phyloP scores from a whole-genome alignment of 2,797 vertebrate genomes.

The Balearica regulorum region DNA sequence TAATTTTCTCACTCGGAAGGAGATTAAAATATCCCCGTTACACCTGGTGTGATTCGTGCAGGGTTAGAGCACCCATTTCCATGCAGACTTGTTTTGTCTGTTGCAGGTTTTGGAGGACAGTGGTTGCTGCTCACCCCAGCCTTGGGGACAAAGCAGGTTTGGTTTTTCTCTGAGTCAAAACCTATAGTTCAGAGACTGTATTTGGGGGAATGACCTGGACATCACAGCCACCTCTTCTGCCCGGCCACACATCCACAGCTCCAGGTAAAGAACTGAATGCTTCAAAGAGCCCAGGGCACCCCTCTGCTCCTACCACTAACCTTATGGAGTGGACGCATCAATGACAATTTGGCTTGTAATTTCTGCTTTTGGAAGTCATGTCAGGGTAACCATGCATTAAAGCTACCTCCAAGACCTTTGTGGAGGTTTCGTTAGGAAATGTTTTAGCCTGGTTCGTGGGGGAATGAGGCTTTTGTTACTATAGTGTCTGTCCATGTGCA shows the following conservation, averaged over 20 bases:
- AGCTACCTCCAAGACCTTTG: not conserved
- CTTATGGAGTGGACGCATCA: not conserved
- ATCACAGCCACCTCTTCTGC: not conserved
- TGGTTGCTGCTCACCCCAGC: not conserved
- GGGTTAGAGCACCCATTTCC: not conserved
- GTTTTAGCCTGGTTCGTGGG: not conserved
- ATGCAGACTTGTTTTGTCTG: not conserved
- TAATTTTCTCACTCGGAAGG: not conserved
- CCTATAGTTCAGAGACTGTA: not conserved
- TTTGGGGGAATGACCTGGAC: not conserved
- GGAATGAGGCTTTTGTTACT: not conserved
- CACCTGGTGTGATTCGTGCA: not conserved
- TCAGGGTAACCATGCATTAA: not conserved
- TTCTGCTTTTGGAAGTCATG: not conserved
- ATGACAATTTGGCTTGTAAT: not conserved
- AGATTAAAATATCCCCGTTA: not conserved
- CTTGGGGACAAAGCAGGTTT: not conserved
- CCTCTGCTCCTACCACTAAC: accelerated
- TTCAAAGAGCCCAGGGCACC: not conserved
- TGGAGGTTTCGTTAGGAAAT: not conserved
- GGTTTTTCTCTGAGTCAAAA: not conserved
- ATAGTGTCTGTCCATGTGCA: not conserved
- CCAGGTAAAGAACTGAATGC: not conserved
- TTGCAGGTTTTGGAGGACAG: not conserved
- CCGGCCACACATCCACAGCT: not conserved